Evolutionary conservation across 2,113 vertebrate genomes (phyloP), one percentile per base, ranked within the genome.

Genomic region (Lutjanus erythropterus): DNA sequence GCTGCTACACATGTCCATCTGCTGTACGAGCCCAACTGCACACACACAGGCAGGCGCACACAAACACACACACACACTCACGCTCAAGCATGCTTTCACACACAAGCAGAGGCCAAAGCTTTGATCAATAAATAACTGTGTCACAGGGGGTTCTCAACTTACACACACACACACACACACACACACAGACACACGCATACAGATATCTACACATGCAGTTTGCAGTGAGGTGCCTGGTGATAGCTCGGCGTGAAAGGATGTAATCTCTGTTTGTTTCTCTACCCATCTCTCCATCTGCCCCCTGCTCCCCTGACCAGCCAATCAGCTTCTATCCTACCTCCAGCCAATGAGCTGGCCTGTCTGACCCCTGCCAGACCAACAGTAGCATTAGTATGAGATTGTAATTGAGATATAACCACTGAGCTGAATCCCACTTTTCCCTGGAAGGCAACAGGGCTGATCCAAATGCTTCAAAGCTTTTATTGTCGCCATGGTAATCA

Each of bases 91-190:
- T 31, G 27, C 42, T 44, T 61, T 68, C 68, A 62, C n/a, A 78
- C 71, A 42, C 61, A 56, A 44, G 66, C 67, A 18, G 39, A 65
- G 72, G 78, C 70, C 77, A 37, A 76, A 35, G 52, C 86, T 88
- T 86, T 89, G 87, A 89, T 90, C 78, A 86, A 87, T 91, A 87
- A 82, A 82, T 91, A 87, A 91, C 74, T 23, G 29, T 19, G 49
- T 68, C 75, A 64, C 67, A 2, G 52, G 35, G 46, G 68, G 39
- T 47, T 50, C 18, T 62, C 37, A 29, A 50, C n/a, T 58, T 6
- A 27, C 52, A 55, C 14, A 19, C 53, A 8, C 25, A 27, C 23
- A 29, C 27, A 19, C 27, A 8, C 25, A 27, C 25, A 55, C 27
- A 19, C 53, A 8, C 25, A 16, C 52, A 55, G 14, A 19, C 53